These are phyloP conservation scores for Castor canadensis DNA, from an alignment of 2,113 vertebrate genomes.

Conservation along the genomic window DNA sequence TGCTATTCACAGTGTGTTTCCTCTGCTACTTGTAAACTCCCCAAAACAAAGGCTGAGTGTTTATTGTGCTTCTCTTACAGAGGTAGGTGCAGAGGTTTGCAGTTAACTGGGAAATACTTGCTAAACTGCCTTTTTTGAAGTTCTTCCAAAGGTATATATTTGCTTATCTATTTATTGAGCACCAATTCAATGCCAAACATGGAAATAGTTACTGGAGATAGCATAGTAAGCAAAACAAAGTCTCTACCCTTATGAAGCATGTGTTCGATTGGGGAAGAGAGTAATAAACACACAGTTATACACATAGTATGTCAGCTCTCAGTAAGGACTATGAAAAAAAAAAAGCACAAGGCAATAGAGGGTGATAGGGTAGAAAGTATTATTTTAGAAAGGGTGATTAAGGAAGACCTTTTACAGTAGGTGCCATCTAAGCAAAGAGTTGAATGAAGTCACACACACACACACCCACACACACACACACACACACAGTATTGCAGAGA, in stretches of 20 bases:
- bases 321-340: not conserved
- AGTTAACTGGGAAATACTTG: slow-evolving; percentile 4
- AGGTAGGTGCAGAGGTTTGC: not conserved
- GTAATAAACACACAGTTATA: not conserved
- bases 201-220: not conserved
- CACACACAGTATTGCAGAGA: not conserved
- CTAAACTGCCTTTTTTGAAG: not conserved
- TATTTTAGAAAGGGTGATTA: not conserved
- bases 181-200: not conserved
- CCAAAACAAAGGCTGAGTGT: not conserved
- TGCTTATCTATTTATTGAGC: not conserved
- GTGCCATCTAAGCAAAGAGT: not conserved
- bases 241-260: not conserved
- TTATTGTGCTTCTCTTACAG: not conserved
- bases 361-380: not conserved
- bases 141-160: not conserved
- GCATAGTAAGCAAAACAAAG: not conserved
- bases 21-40: not conserved
- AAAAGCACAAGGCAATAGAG: not conserved
- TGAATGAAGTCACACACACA: not conserved
- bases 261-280: not conserved
- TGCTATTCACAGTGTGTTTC: not conserved
- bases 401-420: not conserved
- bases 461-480: not conserved
- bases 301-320: not conserved